phyloP scores from a whole-genome alignment of 2,113 vertebrate species.

The Podarcis cretensis region DNA sequence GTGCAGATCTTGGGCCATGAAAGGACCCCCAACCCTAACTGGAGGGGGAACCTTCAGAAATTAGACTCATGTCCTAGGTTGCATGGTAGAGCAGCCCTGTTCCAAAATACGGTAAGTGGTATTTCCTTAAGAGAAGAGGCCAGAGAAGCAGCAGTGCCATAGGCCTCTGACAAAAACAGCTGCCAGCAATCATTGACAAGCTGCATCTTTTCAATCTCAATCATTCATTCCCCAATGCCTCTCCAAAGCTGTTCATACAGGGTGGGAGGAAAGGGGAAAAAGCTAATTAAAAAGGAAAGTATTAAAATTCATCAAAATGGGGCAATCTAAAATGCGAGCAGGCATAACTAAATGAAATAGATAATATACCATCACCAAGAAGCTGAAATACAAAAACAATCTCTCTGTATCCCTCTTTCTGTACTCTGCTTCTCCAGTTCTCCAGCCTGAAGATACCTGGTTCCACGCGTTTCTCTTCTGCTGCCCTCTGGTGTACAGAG shows the following conservation, averaged over 20 bases:
- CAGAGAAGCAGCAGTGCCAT: not conserved
- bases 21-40: not conserved
- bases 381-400: not conserved
- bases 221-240: not conserved
- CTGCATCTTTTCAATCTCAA: not conserved
- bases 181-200: not conserved
- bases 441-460: not conserved
- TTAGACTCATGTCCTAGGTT: not conserved
- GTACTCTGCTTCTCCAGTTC: not conserved
- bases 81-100: not conserved
- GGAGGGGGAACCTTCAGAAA: not conserved
- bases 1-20: not conserved
- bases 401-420: not conserved
- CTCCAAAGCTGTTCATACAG: not conserved
- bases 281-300: not conserved
- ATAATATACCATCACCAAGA: not conserved
- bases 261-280: too few species aligned
- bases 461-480: not conserved
- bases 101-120: not conserved
- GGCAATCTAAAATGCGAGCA: not conserved
- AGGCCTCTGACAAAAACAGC: not conserved
- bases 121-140: not conserved
- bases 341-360: not conserved
- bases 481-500: not conserved
- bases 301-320: not conserved